phyloP scores from a whole-genome alignment of 64 coral and sea anemone species.

The Montipora capricornis region DNA sequence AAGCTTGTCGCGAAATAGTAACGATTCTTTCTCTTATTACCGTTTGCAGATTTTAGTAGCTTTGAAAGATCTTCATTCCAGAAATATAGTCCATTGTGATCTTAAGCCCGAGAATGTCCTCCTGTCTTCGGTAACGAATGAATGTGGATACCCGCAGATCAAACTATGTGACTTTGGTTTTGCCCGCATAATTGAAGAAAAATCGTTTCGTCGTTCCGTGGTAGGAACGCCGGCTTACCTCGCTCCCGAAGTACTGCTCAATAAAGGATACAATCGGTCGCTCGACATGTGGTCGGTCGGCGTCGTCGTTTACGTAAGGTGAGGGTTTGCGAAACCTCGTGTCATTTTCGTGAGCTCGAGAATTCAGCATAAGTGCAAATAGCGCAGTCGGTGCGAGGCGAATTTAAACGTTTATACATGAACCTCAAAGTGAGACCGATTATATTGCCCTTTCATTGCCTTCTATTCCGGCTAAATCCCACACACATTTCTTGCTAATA shows the following conservation, averaged over 20 bases:
- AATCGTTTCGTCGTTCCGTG: conserved; percentile 98
- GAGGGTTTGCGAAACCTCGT: not conserved
- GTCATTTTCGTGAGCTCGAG: not conserved
- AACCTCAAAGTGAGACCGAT: too few species aligned
- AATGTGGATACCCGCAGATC: conserved; percentile 90
- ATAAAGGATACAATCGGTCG: conserved; percentile 96
- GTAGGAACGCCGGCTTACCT: conserved; percentile 95
- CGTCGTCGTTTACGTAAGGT: conserved; percentile 98
- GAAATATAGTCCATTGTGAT: conserved; percentile 98
- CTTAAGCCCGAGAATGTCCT: conserved; percentile 97
- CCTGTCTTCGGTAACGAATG: conserved; percentile 75
- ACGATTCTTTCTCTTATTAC: not conserved
- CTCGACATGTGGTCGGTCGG: conserved; percentile 99
- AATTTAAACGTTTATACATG: too few species aligned
- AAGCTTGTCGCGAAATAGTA: too few species aligned
- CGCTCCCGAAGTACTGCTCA: conserved; percentile 93
- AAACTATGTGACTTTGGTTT: conserved; percentile 98
- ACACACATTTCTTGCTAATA: too few species aligned
- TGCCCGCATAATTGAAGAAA: conserved; percentile 98
- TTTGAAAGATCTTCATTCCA: conserved; percentile 90
- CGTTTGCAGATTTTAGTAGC: conserved; percentile 87
- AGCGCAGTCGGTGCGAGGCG: not conserved
- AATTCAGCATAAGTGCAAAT: not conserved
- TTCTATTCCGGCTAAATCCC: too few species aligned
- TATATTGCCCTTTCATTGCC: too few species aligned